These are phyloP conservation scores for Ptychochromis oligacanthus DNA, from an alignment of 2,113 vertebrate genomes.

Conservation along the genomic window DNA sequence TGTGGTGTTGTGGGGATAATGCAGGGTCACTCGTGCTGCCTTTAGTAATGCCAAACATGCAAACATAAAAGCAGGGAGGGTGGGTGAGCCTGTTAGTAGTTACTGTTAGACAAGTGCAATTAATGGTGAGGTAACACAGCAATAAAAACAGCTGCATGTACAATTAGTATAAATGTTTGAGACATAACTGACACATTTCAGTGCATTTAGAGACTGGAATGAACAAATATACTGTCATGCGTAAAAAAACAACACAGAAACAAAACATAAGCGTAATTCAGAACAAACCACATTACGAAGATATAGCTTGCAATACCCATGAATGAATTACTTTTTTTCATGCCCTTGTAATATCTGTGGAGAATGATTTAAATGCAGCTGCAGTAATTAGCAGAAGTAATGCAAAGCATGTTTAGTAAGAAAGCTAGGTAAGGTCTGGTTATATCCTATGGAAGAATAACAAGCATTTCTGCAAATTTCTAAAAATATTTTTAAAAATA, in stretches of 20 bases:
- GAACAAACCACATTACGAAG: neutral
- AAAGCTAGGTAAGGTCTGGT: neutral
- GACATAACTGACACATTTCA: neutral
- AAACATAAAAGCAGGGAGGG: conserved; percentile 78
- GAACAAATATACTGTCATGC: neutral
- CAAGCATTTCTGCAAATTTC: neutral
- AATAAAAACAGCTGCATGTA: conserved; percentile 5
- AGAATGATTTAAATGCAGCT: neutral
- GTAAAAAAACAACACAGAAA: neutral
- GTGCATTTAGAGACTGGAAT: neutral
- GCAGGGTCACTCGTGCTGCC: conserved; percentile 59
- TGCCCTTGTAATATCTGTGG: neutral
- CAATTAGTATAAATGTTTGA: neutral
- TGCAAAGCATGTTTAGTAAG: neutral
- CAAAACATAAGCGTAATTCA: neutral
- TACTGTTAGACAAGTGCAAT: conserved; percentile 17
- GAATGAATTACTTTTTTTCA: neutral
- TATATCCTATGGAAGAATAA: neutral
- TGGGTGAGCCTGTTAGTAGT: conserved; percentile 56
- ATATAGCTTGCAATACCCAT: neutral
- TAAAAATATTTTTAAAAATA: neutral
- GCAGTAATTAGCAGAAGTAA: neutral
- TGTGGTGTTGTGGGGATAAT: conserved; percentile 40
- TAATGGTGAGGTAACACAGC: conserved; percentile 6
- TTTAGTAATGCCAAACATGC: conserved; percentile 79